Base-by-base conservation (phyloP, 2,113 vertebrate genomes). In the Heloderma charlesbogerti region DNA sequence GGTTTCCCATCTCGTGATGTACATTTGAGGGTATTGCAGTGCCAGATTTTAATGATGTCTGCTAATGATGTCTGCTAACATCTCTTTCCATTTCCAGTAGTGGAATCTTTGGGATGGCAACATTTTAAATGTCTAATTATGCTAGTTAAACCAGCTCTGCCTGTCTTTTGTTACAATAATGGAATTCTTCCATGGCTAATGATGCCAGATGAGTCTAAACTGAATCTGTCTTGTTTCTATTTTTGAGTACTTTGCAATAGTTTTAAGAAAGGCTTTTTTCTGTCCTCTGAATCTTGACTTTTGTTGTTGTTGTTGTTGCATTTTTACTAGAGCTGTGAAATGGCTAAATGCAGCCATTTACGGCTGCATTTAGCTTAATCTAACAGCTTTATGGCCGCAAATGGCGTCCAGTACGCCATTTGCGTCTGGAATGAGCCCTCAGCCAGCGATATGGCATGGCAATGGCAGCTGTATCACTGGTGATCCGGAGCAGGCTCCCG, bases 121-220 rank as follows among this genome's bases (percentile, higher is more conserved):
- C 57, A 92, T 92, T 94, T 94, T 82, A 4, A 57, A 86, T 92
- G 1, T 15, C 40, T 87, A 88, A 74, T 95, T 93, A 6, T 6
- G 84, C 6, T n/a, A 92, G 51, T 37, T 31, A 80, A 91, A 71
- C 0, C 71, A 63, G 37, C 89, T 94, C 27, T 43, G 1, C 57
- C 66, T 92, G 63, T 84, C 84, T 83, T 16, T 2, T 89, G 1
- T 71, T 88, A 86, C 4, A 3, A 40, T 45, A 79, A 90, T 82
- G 0, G 3, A 45, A 74, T 91, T 92, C 78, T 93, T 88, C 67
- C 1, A 63, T 71, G 40, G 34, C 4, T 84, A 66, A 9, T 75
- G 0, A 75, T 40, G 48, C 69, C 1, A 6, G 34, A 16, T 89
- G 87, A 78, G 60, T 78, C 15, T 4, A 75, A 87, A 88, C 78